A percentile compares a stretch with the other conserved stretches of the same genome.
These are phyloP conservation scores for Origma solitaria DNA, from an alignment of 2,113 vertebrate genomes.

Conservation along the genomic window DNA sequence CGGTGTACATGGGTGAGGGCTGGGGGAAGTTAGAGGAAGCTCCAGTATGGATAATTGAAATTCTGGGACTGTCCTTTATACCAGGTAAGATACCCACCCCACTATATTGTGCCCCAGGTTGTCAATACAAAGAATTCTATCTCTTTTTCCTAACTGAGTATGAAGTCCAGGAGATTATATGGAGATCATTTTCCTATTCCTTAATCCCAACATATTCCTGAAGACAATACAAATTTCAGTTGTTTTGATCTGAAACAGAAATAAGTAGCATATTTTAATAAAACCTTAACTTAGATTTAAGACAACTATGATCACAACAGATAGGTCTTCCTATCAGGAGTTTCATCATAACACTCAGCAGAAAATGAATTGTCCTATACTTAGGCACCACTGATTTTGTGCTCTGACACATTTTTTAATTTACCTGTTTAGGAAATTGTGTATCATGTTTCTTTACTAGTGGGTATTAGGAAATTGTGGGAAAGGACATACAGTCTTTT, in stretches of 20 bases:
- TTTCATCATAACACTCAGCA: neutral
- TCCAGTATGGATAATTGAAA: neutral
- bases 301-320: neutral
- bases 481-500: neutral
- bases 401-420: neutral
- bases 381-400: neutral
- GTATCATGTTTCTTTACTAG: neutral
- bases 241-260: neutral
- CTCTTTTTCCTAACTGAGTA: neutral
- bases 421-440: neutral
- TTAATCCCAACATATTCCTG: neutral
- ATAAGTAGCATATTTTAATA: neutral
- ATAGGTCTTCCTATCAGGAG: neutral
- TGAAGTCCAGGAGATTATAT: neutral
- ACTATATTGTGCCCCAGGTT: neutral
- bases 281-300: neutral
- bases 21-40: neutral
- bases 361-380: neutral
- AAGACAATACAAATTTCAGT: neutral
- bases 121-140: neutral
- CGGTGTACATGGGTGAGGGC: neutral
- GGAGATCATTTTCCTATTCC: neutral
- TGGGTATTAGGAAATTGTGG: neutral
- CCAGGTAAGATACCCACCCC: neutral
- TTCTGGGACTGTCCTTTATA: neutral